Evolutionary conservation across 2,888 invertebrate species (phyloP).

Genomic region (Encarsia formosa): DNA sequence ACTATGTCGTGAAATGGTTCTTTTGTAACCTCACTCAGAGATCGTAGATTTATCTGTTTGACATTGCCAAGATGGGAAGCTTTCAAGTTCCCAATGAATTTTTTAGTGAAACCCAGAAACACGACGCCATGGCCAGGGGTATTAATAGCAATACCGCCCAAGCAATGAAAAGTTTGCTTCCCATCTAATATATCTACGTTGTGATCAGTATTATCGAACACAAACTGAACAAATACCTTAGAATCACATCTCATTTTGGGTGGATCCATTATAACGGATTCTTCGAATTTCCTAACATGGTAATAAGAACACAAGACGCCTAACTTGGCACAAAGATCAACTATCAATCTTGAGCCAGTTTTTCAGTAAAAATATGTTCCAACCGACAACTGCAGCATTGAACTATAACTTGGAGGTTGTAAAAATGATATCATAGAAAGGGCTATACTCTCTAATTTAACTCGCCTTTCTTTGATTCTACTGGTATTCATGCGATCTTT

Average conservation of each 20-base stretch:
- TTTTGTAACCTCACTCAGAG: background rate
- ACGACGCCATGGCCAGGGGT: background rate
- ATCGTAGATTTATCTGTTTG: background rate
- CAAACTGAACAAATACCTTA: background rate
- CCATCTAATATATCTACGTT: conserved; percentile 3
- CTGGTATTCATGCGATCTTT: too few relatives aligned
- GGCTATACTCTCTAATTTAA: too few relatives aligned
- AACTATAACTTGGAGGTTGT: too few relatives aligned
- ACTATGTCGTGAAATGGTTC: background rate
- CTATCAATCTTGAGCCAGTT: background rate
- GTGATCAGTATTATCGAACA: background rate
- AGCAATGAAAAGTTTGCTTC: conserved; percentile 12
- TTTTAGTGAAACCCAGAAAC: background rate
- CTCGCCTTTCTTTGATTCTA: too few relatives aligned
- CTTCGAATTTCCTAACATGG: background rate
- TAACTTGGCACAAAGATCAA: background rate
- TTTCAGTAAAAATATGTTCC: too few relatives aligned
- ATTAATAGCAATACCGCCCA: background rate
- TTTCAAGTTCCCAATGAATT: background rate
- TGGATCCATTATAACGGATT: background rate
- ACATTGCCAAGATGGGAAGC: too few relatives aligned
- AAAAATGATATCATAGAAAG: too few relatives aligned
- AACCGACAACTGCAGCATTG: too few relatives aligned
- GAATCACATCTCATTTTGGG: background rate
- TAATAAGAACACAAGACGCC: background rate